A percentile compares a stretch with the other conserved stretches of the same genome.
phyloP scores from a whole-genome alignment of 2,888 invertebrate species.

The Netelia virgata region DNA sequence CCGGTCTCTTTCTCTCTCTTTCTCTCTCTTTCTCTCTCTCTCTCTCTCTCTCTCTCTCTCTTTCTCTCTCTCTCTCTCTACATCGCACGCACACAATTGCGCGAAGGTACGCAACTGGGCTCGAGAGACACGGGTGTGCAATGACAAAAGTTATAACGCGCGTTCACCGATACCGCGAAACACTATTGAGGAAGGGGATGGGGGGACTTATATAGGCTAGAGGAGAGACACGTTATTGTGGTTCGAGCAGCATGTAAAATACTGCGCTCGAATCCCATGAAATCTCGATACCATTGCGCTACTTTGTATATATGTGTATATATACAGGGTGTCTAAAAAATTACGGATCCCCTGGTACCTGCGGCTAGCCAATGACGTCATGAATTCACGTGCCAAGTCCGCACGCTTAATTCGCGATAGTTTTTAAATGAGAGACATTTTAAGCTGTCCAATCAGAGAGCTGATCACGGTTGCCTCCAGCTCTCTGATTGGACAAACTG shows the following conservation, averaged over 20 bases:
- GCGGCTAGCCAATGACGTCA: too few species aligned
- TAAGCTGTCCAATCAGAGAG: too few species aligned
- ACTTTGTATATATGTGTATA: not conserved
- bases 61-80: too few species aligned
- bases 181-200: not conserved
- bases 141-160: conserved; percentile 17
- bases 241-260: conserved; percentile 20
- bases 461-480: too few species aligned
- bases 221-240: not conserved
- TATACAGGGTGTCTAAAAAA: too few species aligned
- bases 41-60: too few species aligned
- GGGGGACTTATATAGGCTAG: not conserved
- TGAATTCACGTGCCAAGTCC: too few species aligned
- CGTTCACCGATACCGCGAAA: conserved; percentile 1
- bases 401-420: too few species aligned
- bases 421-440: too few species aligned
- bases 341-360: too few species aligned
- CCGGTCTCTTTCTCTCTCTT: conserved; percentile 21
- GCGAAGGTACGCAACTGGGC: not conserved
- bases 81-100: not conserved
- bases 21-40: too few species aligned
- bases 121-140: not conserved
- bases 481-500: too few species aligned
- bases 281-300: conserved; percentile 9
- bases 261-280: conserved; percentile 25